Percentiles rank a stretch among this genome's conserved stretches.
Evolutionary conservation across 2,797 vertebrate genomes (phyloP).

Genomic region (Graptemys geographica): DNA sequence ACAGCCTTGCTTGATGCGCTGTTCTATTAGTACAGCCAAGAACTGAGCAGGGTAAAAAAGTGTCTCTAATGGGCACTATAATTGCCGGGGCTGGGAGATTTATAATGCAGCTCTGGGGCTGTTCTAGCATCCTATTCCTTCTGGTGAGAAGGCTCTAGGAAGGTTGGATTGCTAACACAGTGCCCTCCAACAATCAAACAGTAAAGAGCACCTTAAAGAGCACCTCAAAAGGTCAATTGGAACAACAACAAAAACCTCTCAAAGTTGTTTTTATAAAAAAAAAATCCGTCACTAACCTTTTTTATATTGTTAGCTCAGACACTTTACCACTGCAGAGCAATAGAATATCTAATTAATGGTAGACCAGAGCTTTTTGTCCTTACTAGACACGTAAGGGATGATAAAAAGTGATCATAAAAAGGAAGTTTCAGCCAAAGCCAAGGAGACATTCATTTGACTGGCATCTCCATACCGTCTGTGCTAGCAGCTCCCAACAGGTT

Average conservation of each 20-base stretch:
- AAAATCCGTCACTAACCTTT: conserved; percentile 22
- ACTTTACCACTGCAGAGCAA: conserved; percentile 47
- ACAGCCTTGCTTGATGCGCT: conserved; percentile 79
- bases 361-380: conserved; percentile 45
- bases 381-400: conserved; percentile 13
- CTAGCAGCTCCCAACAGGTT: background rate
- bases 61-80: conserved; percentile 76
- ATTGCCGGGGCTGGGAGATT: conserved; percentile 71
- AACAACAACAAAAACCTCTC: conserved; percentile 23
- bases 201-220: conserved; percentile 37
- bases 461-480: background rate
- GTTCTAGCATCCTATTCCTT: conserved; percentile 53
- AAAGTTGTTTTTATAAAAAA: conserved; percentile 44
- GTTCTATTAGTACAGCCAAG: conserved; percentile 81
- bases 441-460: background rate
- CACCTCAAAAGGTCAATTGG: conserved; percentile 8
- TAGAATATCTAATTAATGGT: conserved; percentile 48
- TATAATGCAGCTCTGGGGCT: conserved; percentile 60
- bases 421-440: background rate
- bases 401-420: conserved; percentile 37
- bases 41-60: conserved; percentile 56
- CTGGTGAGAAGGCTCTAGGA: conserved; percentile 38
- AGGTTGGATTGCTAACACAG: conserved; percentile 60
- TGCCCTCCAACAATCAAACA: conserved; percentile 63
- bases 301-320: conserved; percentile 37